Conservation (phyloP, 2,113 vertebrate species). For the Phaethornis superciliosus region DNA sequence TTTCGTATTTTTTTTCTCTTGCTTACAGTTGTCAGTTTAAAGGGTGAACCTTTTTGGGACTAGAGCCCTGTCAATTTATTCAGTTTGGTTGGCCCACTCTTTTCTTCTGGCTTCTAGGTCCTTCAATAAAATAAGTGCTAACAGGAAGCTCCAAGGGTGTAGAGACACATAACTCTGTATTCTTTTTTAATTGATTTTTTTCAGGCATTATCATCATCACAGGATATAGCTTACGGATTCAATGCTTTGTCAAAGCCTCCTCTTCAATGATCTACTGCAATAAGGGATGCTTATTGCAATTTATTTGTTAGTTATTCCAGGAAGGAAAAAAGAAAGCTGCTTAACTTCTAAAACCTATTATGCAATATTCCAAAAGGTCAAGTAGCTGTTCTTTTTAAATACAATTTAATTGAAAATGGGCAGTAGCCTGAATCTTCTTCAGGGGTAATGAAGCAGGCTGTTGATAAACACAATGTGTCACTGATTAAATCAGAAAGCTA, state of each 20-base stretch:
- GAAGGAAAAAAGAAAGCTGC: not conserved
- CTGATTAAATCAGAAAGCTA: constrained; percentile 46
- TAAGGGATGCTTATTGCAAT: not conserved
- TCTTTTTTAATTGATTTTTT: not conserved
- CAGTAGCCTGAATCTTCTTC: constrained; percentile 47
- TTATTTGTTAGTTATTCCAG: not conserved
- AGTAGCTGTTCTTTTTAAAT: constrained; percentile 51
- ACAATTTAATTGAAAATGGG: constrained; percentile 54
- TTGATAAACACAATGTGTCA: constrained; percentile 48
- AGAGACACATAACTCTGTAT: not conserved
- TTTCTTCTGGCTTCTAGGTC: not conserved
- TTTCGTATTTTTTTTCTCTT: not conserved
- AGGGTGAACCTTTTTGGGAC: not conserved
- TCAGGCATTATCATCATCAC: not conserved
- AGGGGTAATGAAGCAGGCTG: not conserved
- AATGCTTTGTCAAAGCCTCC: not conserved
- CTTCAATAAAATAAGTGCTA: not conserved
- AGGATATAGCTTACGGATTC: not conserved
- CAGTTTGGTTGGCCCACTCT: not conserved
- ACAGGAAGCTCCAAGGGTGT: not conserved
- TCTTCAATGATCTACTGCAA: not conserved
- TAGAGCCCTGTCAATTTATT: not conserved
- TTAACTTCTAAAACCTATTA: constrained; percentile 62
- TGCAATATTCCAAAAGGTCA: constrained; percentile 42
- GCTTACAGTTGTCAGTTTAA: not conserved